Base-by-base conservation (phyloP, 2,888 invertebrate genomes). In the Saturnia pavonia region DNA sequence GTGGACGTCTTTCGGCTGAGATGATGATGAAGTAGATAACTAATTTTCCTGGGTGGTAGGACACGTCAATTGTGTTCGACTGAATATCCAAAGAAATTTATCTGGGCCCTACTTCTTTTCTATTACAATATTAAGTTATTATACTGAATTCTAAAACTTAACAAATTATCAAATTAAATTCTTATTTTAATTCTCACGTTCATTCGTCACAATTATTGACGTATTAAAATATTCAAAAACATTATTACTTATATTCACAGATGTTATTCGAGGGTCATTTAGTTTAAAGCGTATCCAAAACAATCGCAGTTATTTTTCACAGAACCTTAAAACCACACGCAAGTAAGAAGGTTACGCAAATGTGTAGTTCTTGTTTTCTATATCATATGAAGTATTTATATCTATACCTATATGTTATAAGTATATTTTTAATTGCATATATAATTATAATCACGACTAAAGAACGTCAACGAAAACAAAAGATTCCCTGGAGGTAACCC, bases 331-430 rank as follows among this genome's bases (percentile, higher is more conserved):
- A 54, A 65, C 16, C 19, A 8, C 65, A 65, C 65, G 65, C 40
- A 40, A 1, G 65, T 75, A 75, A 40, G 65, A 65, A 65, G 65
- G 65, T 40, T 40, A 40, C 34, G 11, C 19, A 34, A 40, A 65
- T 40, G 40, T 40, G 65, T n/a, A 65, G 40, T 65, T 65, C n/a
- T 65, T 40, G 16, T 65, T 65, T 22, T 65, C 45, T 45, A 9
- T 42, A n/a, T 14, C n/a, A 3, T 34, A 65, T 66, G 19, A 48
- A 48, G 19, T 65, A 66, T 66, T 65, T 40, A 34, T 51, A 69
- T 1, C 1, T 14, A 22, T 34, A 34, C 2, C 34, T 34, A 34
- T 34, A 34, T 34, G 6, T n/a, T n/a, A n/a, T n/a, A 34, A 34
- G 3, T 6, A 34, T 34, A 4, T 43, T 43, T 43, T 12, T 43